These are phyloP conservation scores for Pinctada fucata DNA, from an alignment of 2,888 invertebrate species.

Conservation along the genomic window DNA sequence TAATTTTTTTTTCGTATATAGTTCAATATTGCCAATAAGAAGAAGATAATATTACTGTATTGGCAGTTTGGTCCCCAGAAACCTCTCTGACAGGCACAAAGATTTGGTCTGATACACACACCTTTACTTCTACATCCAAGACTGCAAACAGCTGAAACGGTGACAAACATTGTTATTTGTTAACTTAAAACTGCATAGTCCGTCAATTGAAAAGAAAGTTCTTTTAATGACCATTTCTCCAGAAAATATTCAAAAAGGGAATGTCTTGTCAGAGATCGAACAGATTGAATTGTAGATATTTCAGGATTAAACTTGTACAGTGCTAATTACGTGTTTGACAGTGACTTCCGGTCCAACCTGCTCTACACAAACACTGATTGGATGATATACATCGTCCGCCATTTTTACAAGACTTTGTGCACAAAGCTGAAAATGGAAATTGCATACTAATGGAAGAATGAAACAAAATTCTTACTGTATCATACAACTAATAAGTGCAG, in stretches of 20 bases:
- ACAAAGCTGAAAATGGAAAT: constrained; percentile 41
- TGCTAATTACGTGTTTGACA: constrained; percentile 48
- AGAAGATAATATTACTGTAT: background rate
- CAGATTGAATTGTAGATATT: no score
- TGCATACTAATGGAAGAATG: background rate
- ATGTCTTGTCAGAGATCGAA: no score
- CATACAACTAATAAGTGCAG: no score
- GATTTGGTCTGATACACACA: constrained; percentile 20
- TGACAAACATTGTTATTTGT: background rate
- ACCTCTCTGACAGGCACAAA: constrained; percentile 26
- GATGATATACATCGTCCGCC: constrained; percentile 48
- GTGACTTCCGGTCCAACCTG: constrained; percentile 48
- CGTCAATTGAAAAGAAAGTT: no score
- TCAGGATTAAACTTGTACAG: no score
- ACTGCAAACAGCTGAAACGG: constrained; percentile 18
- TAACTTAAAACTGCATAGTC: no score
- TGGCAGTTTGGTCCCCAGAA: constrained; percentile 27
- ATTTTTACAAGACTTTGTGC: constrained; percentile 47
- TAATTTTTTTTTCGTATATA: no score
- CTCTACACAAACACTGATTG: constrained; percentile 45
- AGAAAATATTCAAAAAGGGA: no score
- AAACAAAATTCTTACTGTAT: no score
- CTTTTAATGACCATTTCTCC: no score
- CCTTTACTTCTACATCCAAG: constrained; percentile 24
- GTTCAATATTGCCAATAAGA: background rate